Evolutionary conservation across 2,797 vertebrate genomes (phyloP), one percentile per base, ranked within the genome.

Genomic region (Holocentrus rufus): DNA sequence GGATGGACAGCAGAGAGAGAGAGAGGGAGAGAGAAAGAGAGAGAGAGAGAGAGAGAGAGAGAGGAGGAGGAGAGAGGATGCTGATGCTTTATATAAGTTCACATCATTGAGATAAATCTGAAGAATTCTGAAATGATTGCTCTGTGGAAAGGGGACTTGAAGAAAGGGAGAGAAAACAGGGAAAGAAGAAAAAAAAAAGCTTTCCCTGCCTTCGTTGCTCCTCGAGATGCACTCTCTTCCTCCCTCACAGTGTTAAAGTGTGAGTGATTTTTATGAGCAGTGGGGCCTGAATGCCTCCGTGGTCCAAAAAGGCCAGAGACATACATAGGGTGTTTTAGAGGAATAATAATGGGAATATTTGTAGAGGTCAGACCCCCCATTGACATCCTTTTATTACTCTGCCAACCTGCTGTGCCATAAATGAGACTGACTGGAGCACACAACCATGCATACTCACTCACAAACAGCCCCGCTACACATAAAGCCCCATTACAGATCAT

Each of bases 281-380:
- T 62, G 72, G 79, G 72, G 75, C 65, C 42, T 65, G 62, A 82
- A 77, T 50, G 78, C 49, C 67, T 70, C 83, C 54, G 56, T 64
- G 83, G 81, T 88, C 77, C 71, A 82, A 73, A 84, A 74, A 68
- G 80, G 76, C 82, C 76, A 36, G 50, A 87, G 78, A 87, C 72
- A 87, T 80, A 86, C 82, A 85, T 72, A 85, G 77, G 84, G 76
- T 71, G 79, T 85, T 90, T 89, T 81, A 74, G 69, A 86, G 74
- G 76, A 90, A 90, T 81, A 91, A 89, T 79, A 87, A 91, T 78
- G 80, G 81, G 65, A 88, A 86, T 88, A 89, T 91, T 87, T 90
- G 85, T 54, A 69, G 88, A 89, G 92, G 91, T 93, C 89, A 90
- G 85, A 87, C 85, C 71, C 86, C 86, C 81, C 79, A 89, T 82